Conservation (phyloP, 2,797 vertebrate species). For the Pseudochirops corinnae region DNA sequence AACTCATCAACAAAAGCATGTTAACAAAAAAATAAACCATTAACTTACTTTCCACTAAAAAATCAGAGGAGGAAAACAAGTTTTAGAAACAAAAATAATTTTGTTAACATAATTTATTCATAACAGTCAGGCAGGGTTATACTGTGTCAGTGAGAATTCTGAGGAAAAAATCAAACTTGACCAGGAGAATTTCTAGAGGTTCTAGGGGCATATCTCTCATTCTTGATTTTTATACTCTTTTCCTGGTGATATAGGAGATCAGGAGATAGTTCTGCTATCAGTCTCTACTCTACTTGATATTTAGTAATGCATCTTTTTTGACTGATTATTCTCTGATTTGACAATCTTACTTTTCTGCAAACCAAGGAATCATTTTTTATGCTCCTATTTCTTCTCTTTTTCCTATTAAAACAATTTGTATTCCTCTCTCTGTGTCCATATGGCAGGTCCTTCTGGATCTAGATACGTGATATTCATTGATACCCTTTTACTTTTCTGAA, state of each 20-base stretch:
- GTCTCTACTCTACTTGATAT: not conserved
- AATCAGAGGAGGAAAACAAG: not conserved
- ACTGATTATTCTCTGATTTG: not conserved
- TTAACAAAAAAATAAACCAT: not conserved
- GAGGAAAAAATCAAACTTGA: not conserved
- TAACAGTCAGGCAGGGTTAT: not conserved
- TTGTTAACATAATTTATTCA: not conserved
- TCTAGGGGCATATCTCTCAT: no score
- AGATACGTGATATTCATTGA: not conserved
- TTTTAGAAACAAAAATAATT: not conserved
- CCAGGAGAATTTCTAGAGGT: not conserved
- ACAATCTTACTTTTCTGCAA: not conserved
- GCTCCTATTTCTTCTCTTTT: not conserved
- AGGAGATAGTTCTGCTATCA: not conserved
- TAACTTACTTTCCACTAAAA: not conserved
- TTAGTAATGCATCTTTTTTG: not conserved
- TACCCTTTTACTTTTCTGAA: not conserved
- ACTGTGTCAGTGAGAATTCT: not conserved
- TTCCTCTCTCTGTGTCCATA: not conserved
- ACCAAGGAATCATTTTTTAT: not conserved
- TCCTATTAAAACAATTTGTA: not conserved
- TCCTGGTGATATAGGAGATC: not conserved
- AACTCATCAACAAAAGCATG: not conserved
- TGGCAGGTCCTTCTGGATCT: not conserved
- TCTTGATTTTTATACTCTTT: not conserved